phyloP scores from a whole-genome alignment of 2,113 vertebrate species.

The Camelus dromedarius region DNA sequence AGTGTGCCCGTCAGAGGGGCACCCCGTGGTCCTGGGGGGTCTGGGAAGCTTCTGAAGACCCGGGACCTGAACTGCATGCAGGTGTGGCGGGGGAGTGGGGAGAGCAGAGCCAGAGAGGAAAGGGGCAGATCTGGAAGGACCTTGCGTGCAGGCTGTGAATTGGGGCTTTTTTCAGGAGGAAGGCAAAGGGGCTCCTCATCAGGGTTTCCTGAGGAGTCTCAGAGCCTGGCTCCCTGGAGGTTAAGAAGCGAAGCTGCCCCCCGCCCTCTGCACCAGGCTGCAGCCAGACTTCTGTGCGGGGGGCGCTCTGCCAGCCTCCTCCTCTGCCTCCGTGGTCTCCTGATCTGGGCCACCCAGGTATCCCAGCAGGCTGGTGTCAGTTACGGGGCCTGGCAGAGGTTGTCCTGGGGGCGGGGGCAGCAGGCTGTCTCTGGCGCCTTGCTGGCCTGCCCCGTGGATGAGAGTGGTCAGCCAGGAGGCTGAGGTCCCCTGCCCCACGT shows the following conservation, averaged over 20 bases:
- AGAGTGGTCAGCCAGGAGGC: not conserved
- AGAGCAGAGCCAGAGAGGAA: not conserved
- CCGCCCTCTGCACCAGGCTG: not conserved
- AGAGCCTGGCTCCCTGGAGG: not conserved
- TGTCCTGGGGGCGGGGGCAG: not conserved
- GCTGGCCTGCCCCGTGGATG: not conserved
- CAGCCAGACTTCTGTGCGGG: not conserved
- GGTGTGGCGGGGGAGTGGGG: not conserved
- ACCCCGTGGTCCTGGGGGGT: not conserved
- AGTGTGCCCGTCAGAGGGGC: too few relatives aligned
- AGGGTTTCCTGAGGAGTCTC: not conserved
- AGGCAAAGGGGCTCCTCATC: not conserved
- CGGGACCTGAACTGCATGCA: not conserved
- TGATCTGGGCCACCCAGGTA: not conserved
- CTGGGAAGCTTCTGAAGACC: not conserved
- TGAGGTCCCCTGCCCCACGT: not conserved
- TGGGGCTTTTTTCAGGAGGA: not conserved
- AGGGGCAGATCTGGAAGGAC: not conserved
- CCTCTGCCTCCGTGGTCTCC: not conserved
- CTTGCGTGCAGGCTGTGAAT: not conserved
- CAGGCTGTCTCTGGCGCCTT: not conserved
- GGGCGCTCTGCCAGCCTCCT: not conserved
- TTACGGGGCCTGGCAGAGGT: not conserved
- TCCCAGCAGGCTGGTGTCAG: not conserved
- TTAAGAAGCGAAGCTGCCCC: not conserved